Base-by-base conservation (phyloP, 2,888 invertebrate species). In the Nemotelus pantherinus region DNA sequence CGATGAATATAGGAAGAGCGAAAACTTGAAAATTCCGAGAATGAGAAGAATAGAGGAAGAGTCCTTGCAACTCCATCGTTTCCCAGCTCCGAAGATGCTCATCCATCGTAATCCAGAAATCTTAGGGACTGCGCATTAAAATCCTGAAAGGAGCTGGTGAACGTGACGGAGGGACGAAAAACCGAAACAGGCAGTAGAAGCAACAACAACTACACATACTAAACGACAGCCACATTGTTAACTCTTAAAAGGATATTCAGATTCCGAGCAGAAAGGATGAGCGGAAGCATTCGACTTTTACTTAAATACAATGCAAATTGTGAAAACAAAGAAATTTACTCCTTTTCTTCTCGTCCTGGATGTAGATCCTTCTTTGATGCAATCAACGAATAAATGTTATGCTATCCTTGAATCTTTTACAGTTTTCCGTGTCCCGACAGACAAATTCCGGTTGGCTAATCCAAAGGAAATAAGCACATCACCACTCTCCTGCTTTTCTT, bases 71-170 rank as follows among this genome's bases (percentile, higher is more conserved):
- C 60, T 60, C 60, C 74, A 60, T 74, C 60, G 48, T 63, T 60
- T 74, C 43, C 60, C 25, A 48, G 63, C 60, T 48, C 55, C 47
- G 63, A 48, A 48, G 74, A 74, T 74, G 60, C 60, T 74, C 74
- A 74, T 74, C 74, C 63, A 74, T 55, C 74, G 63, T 74, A 74
- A 74, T 74, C 74, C 74, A 63, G 63, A 74, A 74, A 74, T 74
- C 74, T 63, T 48, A 60, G 60, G 74, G 74, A 48, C 74, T 74
- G 74, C 74, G 74, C 74, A 74, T 74, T 48, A 63, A 74, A 41
- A 48, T 60, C 60, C 39, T 9, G 41, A 39, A 63, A 48, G 74
- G 57, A 74, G 74, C 50, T 5, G 63, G n/a, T 6, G 55, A 70
- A 70, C 9, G 7, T 47, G 60, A 63, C 4, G 60, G 48, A 63